These are phyloP conservation scores for Psilopogon haemacephalus DNA, from an alignment of 2,113 vertebrate genomes.

Conservation along the genomic window DNA sequence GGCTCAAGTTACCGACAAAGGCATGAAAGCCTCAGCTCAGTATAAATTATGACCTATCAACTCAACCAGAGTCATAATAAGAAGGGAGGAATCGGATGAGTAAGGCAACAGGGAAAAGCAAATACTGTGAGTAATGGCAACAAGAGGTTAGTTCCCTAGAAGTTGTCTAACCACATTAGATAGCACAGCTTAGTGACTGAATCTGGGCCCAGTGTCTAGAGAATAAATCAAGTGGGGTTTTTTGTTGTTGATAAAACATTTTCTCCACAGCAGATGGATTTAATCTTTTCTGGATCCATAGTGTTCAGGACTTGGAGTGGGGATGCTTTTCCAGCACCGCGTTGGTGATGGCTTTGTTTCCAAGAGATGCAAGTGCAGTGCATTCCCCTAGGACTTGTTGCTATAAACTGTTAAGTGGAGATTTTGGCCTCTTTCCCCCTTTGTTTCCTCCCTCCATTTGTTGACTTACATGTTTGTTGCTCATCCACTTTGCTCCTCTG, in stretches of 20 bases:
- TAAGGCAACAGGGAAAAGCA: constrained; percentile 65
- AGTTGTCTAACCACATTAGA: constrained; percentile 73
- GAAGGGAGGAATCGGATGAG: constrained; percentile 67
- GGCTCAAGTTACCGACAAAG: constrained; percentile 63
- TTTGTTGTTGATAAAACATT: constrained; percentile 68
- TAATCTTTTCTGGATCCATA: constrained; percentile 68
- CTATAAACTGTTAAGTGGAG: not conserved
- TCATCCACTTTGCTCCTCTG: not conserved
- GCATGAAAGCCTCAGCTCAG: constrained; percentile 54
- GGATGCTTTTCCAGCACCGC: constrained; percentile 42
- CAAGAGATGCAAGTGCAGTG: not conserved
- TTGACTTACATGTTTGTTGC: not conserved
- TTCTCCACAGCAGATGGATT: constrained; percentile 65
- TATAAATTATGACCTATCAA: constrained; percentile 70
- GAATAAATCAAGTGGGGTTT: constrained; percentile 63
- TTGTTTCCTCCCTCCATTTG: not conserved
- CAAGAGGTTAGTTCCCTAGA: constrained; percentile 63
- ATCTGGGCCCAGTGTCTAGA: constrained; percentile 57
- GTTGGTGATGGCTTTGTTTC: not conserved
- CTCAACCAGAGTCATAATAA: constrained; percentile 65
- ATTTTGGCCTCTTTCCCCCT: not conserved
- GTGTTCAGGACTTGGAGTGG: constrained; percentile 16
- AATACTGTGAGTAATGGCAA: constrained; percentile 69
- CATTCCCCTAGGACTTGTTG: constrained; percentile 1
- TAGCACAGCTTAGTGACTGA: constrained; percentile 50